A percentile compares a stretch with the other conserved stretches of the same genome.
phyloP scores from a whole-genome alignment of 2,113 vertebrate species.

The Tachuris rubrigastra region DNA sequence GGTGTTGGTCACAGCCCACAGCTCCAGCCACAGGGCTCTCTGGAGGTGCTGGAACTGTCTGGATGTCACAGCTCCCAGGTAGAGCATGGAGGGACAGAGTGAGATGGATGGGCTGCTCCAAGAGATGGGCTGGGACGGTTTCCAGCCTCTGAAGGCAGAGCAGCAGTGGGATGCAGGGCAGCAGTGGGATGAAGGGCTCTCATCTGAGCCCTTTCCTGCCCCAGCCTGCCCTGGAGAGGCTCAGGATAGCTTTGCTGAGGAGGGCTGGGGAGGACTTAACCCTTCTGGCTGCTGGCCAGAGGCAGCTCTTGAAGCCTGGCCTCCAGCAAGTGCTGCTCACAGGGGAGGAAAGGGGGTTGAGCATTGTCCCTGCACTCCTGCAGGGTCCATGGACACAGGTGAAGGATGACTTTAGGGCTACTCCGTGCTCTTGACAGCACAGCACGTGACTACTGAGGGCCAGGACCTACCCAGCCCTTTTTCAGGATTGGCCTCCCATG shows the following conservation, averaged over 20 bases:
- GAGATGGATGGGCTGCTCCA: rapidly evolving
- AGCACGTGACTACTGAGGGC: background rate
- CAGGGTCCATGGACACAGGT: background rate
- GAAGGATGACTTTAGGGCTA: background rate
- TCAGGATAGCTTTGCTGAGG: background rate
- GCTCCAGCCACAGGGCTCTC: background rate
- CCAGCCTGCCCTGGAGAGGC: background rate
- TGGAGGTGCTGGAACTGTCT: background rate
- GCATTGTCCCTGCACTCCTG: background rate
- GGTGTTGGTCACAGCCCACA: background rate
- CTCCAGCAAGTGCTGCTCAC: background rate
- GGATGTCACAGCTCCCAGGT: background rate
- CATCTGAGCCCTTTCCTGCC: background rate
- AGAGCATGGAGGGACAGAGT: background rate
- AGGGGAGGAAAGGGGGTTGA: background rate
- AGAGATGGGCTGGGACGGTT: background rate
- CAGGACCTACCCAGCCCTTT: background rate
- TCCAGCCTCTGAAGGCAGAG: background rate
- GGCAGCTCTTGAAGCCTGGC: background rate
- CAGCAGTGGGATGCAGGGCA: background rate
- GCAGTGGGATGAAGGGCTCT: background rate
- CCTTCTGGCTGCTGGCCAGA: background rate
- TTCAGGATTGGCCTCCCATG: background rate
- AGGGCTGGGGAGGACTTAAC: background rate
- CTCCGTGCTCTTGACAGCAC: rapidly evolving